A percentile compares a stretch with the other conserved stretches of the same genome.
Conservation (phyloP, 2,797 vertebrate species). For the Oreochromis mossambicus region DNA sequence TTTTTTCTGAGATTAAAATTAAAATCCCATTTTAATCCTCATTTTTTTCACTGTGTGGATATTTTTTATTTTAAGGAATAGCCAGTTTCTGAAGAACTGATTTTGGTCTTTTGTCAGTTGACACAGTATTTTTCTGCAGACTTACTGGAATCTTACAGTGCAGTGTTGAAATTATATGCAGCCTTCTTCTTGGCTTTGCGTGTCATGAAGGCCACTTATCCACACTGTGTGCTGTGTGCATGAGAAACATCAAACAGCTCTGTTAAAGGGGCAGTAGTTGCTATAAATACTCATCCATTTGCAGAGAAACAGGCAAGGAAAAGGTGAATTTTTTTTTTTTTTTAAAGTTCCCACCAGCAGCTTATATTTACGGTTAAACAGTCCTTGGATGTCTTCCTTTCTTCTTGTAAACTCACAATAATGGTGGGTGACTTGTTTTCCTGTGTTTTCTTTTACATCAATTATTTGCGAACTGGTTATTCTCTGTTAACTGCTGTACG, state of each 20-base stretch:
- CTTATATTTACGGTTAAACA: neutral
- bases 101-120: neutral
- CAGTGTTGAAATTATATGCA: slow-evolving; percentile 10
- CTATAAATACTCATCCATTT: neutral
- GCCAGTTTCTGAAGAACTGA: neutral
- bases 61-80: neutral
- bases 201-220: neutral
- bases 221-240: neutral
- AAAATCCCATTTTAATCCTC: neutral
- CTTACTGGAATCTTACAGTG: slow-evolving; percentile 41
- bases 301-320: neutral
- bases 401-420: neutral
- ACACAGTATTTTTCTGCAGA: neutral
- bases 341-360: neutral
- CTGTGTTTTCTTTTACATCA: slow-evolving; percentile 56
- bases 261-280: neutral
- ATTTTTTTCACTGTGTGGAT: neutral
- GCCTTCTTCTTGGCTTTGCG: neutral
- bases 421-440: slow-evolving; percentile 2
- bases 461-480: slow-evolving; percentile 50
- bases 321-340: neutral
- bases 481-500: neutral
- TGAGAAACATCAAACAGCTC: neutral
- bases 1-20: neutral
- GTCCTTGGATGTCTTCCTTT: neutral